Conservation (phyloP, 2,113 vertebrate species). For the Coreoperca whiteheadi region DNA sequence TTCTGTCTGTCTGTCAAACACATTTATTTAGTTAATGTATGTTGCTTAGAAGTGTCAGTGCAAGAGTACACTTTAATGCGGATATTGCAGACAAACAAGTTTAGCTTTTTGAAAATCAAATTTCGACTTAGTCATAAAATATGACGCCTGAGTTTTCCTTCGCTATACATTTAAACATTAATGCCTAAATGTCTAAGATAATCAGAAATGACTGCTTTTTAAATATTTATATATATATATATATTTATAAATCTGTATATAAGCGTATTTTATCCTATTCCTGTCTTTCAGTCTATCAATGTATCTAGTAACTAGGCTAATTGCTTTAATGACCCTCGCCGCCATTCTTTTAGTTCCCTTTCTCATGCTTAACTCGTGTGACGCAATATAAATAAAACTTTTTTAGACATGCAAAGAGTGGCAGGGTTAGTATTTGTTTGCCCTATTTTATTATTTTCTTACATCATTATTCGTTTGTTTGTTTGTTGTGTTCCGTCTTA, state of each 20-base stretch:
- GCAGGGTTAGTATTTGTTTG: neutral
- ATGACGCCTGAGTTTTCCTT: neutral
- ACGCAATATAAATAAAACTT: neutral
- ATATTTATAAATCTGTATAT: too few species aligned
- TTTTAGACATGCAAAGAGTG: neutral
- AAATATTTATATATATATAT: too few species aligned
- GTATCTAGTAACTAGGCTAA: neutral
- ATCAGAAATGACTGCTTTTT: neutral
- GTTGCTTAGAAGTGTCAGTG: neutral
- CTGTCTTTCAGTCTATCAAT: neutral
- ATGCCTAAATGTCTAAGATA: neutral
- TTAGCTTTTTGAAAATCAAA: neutral
- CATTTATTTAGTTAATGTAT: neutral
- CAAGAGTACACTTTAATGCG: neutral
- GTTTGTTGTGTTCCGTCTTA: neutral
- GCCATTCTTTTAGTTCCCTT: neutral
- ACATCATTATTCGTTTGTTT: neutral
- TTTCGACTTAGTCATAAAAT: neutral
- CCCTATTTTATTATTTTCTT: neutral
- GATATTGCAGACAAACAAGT: neutral
- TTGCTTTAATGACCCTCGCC: neutral
- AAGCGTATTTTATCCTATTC: neutral
- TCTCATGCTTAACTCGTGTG: neutral
- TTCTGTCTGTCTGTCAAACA: constrained; percentile 9
- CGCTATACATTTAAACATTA: neutral